Evolutionary conservation across 2,113 vertebrate genomes (phyloP).

Genomic region (Rallus limicola): DNA sequence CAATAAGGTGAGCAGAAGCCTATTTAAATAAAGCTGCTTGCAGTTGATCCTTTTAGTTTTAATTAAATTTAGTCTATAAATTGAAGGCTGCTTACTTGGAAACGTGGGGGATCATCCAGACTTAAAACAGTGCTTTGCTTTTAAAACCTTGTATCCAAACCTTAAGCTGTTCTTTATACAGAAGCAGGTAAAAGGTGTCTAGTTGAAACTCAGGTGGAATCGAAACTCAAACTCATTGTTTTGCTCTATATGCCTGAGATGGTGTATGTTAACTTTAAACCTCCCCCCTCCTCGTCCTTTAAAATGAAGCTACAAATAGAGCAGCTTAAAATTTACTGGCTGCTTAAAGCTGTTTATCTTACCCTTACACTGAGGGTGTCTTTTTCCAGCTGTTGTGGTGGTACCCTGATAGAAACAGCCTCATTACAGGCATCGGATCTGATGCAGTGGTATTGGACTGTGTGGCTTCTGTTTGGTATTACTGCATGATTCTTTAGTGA

Average conservation of each 20-base stretch:
- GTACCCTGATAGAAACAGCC: not conserved
- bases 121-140: conserved; percentile 36
- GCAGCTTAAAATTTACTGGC: not conserved
- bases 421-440: not conserved
- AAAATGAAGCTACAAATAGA: conserved; percentile 19
- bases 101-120: conserved; percentile 17
- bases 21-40: conserved; percentile 61
- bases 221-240: not conserved
- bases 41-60: conserved; percentile 58
- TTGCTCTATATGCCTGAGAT: not conserved
- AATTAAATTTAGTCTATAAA: conserved; percentile 59
- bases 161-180: conserved; percentile 44
- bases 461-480: not conserved
- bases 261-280: not conserved
- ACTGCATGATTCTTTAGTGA: not conserved
- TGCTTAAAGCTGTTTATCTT: conserved; percentile 24
- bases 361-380: not conserved
- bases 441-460: not conserved
- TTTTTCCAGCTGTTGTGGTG: not conserved
- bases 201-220: not conserved
- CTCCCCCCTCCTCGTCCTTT: not conserved
- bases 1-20: conserved; percentile 10
- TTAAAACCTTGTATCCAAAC: conserved; percentile 39
- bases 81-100: conserved; percentile 47
- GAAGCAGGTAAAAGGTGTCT: not conserved